phyloP scores from a whole-genome alignment of 2,888 invertebrate genomes.

The Agrypnus murinus region DNA sequence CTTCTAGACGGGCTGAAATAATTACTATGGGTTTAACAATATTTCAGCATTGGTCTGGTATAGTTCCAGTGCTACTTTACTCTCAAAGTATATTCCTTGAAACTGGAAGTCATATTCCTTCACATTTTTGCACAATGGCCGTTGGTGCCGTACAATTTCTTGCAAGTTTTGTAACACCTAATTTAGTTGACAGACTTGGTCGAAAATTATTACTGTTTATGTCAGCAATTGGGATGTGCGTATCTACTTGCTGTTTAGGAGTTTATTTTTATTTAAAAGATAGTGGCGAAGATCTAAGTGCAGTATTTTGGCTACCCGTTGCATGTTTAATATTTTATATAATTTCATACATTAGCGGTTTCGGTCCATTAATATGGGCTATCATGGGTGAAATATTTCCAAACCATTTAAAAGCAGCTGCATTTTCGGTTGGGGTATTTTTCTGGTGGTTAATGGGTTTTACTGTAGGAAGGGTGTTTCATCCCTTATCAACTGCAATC shows the following conservation, averaged over 20 bases:
- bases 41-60: conserved; percentile 89
- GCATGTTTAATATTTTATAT: conserved; percentile 82
- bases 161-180: conserved; percentile 82
- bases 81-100: conserved; percentile 81
- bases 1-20: conserved; percentile 76
- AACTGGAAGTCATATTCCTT: conserved; percentile 76
- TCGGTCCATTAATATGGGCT: conserved; percentile 87
- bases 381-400: conserved; percentile 89
- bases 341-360: conserved; percentile 79
- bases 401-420: conserved; percentile 82
- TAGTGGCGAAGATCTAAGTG: conserved; percentile 72
- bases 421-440: conserved; percentile 82
- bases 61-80: conserved; percentile 87
- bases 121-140: conserved; percentile 81
- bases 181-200: conserved; percentile 85
- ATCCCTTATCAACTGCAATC: conserved; percentile 59
- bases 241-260: conserved; percentile 76
- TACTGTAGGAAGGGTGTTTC: conserved; percentile 70
- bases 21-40: conserved; percentile 60
- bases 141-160: conserved; percentile 82
- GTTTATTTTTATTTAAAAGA: conserved; percentile 78
- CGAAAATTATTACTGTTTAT: conserved; percentile 80
- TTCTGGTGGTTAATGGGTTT: conserved; percentile 84
- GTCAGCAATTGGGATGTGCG: conserved; percentile 79
- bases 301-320: conserved; percentile 80